Evolutionary conservation across 2,888 invertebrate species (phyloP).

Genomic region (Leptopilina syphax): DNA sequence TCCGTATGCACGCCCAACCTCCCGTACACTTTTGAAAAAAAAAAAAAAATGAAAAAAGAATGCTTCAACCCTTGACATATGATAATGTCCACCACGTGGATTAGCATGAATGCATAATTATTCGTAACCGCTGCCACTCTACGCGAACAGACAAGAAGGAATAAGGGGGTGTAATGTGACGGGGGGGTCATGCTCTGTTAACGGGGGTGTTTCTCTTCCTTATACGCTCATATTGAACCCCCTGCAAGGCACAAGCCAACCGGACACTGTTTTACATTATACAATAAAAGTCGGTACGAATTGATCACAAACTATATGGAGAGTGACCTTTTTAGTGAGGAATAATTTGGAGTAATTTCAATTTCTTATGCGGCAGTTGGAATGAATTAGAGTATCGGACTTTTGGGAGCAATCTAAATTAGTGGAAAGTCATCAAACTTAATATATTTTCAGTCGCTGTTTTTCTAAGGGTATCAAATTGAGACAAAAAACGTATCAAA

Average conservation of each 20-base stretch:
- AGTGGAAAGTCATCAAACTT: too few relatives aligned
- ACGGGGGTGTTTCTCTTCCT: slow-evolving; percentile 54
- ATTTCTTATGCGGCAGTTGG: not conserved
- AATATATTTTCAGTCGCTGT: too few relatives aligned
- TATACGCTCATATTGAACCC: not conserved
- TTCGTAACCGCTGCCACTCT: slow-evolving; percentile 66
- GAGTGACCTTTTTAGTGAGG: not conserved
- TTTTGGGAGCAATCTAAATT: too few relatives aligned
- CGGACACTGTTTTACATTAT: slow-evolving; percentile 27
- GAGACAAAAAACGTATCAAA: too few relatives aligned
- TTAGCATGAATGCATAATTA: slow-evolving; percentile 71
- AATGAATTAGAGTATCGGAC: not conserved
- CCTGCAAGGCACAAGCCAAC: slow-evolving; percentile 30
- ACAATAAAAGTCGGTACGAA: slow-evolving; percentile 9
- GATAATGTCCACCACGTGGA: slow-evolving; percentile 59
- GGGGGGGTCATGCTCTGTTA: slow-evolving; percentile 70
- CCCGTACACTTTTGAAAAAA: not conserved
- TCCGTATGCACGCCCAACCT: slow-evolving; percentile 26
- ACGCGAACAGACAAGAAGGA: slow-evolving; percentile 38
- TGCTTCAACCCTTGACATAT: slow-evolving; percentile 62
- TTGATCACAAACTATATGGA: not conserved
- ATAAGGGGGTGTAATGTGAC: slow-evolving; percentile 56
- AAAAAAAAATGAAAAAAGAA: not conserved
- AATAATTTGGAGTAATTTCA: not conserved
- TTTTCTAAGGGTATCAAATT: too few relatives aligned